Conservation (phyloP, 2,797 vertebrate species). For the Hyperoplus lanceolatus region DNA sequence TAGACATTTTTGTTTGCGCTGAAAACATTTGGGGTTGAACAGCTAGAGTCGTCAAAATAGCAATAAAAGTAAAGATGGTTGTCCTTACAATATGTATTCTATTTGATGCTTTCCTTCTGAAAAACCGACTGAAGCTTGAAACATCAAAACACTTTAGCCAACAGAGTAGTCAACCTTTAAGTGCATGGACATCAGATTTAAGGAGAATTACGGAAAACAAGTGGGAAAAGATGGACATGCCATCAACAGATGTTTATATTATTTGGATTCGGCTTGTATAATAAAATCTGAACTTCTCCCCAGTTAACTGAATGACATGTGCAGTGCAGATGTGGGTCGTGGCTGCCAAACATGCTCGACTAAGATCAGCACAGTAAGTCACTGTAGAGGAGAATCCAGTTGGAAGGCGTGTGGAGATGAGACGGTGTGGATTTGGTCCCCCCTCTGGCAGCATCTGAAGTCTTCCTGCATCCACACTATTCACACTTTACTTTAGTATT, state of each 20-base stretch:
- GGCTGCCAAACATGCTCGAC: background rate
- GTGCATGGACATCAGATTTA: background rate
- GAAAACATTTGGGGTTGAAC: background rate
- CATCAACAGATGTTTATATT: constrained; percentile 2
- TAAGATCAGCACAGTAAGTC: background rate
- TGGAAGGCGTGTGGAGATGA: background rate
- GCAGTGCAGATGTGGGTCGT: constrained; percentile 39
- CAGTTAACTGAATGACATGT: constrained; percentile 15
- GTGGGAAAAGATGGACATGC: background rate
- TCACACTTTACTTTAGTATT: too few relatives aligned
- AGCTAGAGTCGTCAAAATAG: background rate
- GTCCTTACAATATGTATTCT: background rate
- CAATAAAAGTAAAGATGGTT: background rate
- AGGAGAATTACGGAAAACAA: background rate
- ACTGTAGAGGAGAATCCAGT: background rate
- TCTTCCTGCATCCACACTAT: too few relatives aligned
- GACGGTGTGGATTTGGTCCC: too few relatives aligned
- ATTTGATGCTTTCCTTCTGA: background rate
- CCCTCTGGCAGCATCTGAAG: too few relatives aligned
- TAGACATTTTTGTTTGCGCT: background rate
- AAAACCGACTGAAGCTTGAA: background rate
- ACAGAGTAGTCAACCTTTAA: background rate
- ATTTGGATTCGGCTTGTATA: constrained; percentile 2
- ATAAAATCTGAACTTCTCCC: background rate
- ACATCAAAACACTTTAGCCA: background rate